These are phyloP conservation scores for Armadillidium nasatum DNA, from an alignment of 1,140 invertebrate genomes.

Conservation along the genomic window DNA sequence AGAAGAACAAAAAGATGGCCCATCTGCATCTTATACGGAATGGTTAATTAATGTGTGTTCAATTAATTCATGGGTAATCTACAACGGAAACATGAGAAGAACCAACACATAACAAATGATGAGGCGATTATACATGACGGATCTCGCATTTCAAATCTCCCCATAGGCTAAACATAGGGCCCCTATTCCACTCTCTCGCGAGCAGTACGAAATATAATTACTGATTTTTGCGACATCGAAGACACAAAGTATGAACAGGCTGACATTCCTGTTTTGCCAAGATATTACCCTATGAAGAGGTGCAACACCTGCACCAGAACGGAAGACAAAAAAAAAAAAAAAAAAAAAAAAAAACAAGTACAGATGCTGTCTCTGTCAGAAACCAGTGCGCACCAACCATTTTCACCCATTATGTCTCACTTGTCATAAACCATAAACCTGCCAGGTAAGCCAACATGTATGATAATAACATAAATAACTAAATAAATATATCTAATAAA, in stretches of 20 bases:
- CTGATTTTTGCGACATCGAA: not conserved
- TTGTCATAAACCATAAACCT: too few relatives aligned
- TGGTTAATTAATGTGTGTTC: slow-evolving; percentile 35
- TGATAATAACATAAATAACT: too few relatives aligned
- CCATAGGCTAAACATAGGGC: not conserved
- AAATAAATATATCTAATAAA: too few relatives aligned
- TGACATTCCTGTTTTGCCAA: not conserved
- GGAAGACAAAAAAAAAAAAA: not conserved
- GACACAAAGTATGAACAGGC: not conserved
- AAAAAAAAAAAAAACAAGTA: not conserved
- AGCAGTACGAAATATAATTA: not conserved
- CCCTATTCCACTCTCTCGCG: not conserved
- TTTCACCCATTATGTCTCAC: slow-evolving; percentile 6
- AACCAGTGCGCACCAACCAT: not conserved
- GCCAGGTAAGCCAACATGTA: too few relatives aligned
- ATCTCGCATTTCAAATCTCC: not conserved
- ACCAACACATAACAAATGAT: not conserved
- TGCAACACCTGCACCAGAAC: not conserved
- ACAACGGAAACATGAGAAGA: not conserved
- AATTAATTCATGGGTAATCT: slow-evolving; percentile 29
- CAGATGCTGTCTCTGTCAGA: not conserved
- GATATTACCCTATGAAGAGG: not conserved
- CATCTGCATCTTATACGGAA: slow-evolving; percentile 36
- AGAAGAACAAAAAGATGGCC: slow-evolving; percentile 38
- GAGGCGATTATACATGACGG: not conserved